These are phyloP conservation scores for Tupiocoris notatus DNA, from an alignment of 2,888 invertebrate species.

Conservation along the genomic window DNA sequence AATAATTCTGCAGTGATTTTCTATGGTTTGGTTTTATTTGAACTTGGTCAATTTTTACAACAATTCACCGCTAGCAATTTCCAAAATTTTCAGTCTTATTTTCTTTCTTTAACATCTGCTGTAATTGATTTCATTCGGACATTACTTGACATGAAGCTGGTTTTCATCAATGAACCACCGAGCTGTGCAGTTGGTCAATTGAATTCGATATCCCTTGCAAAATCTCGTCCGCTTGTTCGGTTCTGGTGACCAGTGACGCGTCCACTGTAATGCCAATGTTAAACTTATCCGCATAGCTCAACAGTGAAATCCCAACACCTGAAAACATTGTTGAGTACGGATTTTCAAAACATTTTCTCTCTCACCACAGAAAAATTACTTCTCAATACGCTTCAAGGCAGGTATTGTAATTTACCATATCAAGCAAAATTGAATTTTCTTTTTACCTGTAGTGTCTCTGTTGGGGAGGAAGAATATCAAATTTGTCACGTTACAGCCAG, in stretches of 20 bases:
- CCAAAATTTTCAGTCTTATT: too few relatives aligned
- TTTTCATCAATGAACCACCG: too few relatives aligned
- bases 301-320: conserved; percentile 58
- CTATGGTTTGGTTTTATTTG: too few relatives aligned
- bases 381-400: neutral
- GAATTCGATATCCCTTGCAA: conserved; percentile 49
- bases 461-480: conserved; percentile 60
- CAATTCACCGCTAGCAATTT: too few relatives aligned
- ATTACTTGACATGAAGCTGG: too few relatives aligned
- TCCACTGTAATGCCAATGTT: conserved; percentile 58
- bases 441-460: conserved; percentile 57
- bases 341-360: too few relatives aligned
- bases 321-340: too few relatives aligned
- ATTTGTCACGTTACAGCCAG: conserved; percentile 55
- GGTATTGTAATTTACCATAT: neutral
- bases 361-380: neutral
- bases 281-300: conserved; percentile 58
- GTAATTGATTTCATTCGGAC: too few relatives aligned
- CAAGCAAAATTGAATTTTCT: neutral
- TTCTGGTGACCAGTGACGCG: conserved; percentile 54
- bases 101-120: too few relatives aligned
- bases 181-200: conserved; percentile 46
- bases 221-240: conserved; percentile 55
- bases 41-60: too few relatives aligned
- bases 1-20: too few relatives aligned